Evolutionary conservation across 2,797 vertebrate genomes (phyloP), one percentile per base, ranked within the genome.

Genomic region (Esox masquinongy): DNA sequence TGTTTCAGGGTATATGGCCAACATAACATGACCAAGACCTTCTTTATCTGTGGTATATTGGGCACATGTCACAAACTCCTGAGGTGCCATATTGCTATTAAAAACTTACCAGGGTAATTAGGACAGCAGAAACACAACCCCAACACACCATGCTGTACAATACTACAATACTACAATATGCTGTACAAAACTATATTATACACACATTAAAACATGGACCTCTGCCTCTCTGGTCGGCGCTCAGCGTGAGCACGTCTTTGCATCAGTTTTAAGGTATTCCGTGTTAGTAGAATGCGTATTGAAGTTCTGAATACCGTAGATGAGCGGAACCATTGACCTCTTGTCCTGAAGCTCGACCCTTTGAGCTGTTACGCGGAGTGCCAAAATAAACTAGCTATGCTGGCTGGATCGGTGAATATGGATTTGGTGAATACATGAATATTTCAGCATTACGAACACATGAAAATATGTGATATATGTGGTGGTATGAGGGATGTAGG

Each of bases 381-480:
- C 39, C 39, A 43, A 8, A n/a, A 34, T 68, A n/a, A 15, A 19
- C 66, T n/a, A 34, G 1, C 17, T 43, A 39, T 11, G 34, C 17
- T 5, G 39, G 8, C 43, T 49, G 68, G 12, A 5, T 16, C 17
- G n/a, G 4, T 70, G 68, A 70, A 70, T 49, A 70, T 70, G 47
- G 4, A 70, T 49, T 43, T 49, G 12, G 19, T 49, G 9, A 22
- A 47, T n/a, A 15, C 2, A 26, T 26, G 4, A 16, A 70, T 70
- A 49, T 70, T 70, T 50, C 49, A 7, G 2, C 68, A 70, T 26
- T 29, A 47, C 24, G 4, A 49, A 70, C 17, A 49, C 22, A 17
- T 47, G 47, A 70, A 68, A 70, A 49, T 26, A 5, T 70, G 19
- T 68, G 34, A 43, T 43, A 17, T 70, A 16, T 70, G n/a, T 70